Evolutionary conservation across 2,113 vertebrate genomes (phyloP), one percentile per base, ranked within the genome.

Genomic region (Balaenoptera acutorostrata): DNA sequence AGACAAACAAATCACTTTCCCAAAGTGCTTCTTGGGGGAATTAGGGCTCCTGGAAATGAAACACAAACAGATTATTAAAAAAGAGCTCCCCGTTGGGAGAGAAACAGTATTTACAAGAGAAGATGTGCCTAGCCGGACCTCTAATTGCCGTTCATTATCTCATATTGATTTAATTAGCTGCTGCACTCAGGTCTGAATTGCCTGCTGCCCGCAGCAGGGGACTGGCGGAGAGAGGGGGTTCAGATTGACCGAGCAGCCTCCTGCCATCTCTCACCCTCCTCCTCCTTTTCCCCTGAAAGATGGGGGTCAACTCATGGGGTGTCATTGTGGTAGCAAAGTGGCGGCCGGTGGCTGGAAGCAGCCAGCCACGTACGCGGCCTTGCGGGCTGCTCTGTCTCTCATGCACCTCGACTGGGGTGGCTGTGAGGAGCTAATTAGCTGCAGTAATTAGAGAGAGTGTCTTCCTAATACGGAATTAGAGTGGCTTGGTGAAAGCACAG

Each of bases 61-160:
- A 99, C 99, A 99, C 99, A 99, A 99, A 99, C 99, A 99, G 99
- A 99, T 99, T 99, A 99, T 99, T 99, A 99, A 99, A 99, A 99
- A 99, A 99, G 99, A 99, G 98, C 98, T 99, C 99, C 99, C 99
- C 98, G 97, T 98, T 99, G 99, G 99, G 99, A 99, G 98, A 99
- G 98, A 99, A 99, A 97, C 98, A 98, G 99, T 99, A 99, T 99
- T 99, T 99, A 99, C 99, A 99, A 99, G 99, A 98, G 98, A 99
- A 99, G 99, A 99, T 99, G 99, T 98, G 99, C 99, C 99, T 99
- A 99, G 99, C 99, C 98, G 99, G 99, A 98, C 99, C 98, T 99
- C 99, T 99, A 99, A 99, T 99, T 99, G 99, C 99, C 98, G 99
- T 99, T 99, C 99, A 99, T 99, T 99, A 99, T 99, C 99, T 99